Base-by-base conservation (phyloP, 1,140 invertebrate genomes). In the Homalodisca vitripennis region DNA sequence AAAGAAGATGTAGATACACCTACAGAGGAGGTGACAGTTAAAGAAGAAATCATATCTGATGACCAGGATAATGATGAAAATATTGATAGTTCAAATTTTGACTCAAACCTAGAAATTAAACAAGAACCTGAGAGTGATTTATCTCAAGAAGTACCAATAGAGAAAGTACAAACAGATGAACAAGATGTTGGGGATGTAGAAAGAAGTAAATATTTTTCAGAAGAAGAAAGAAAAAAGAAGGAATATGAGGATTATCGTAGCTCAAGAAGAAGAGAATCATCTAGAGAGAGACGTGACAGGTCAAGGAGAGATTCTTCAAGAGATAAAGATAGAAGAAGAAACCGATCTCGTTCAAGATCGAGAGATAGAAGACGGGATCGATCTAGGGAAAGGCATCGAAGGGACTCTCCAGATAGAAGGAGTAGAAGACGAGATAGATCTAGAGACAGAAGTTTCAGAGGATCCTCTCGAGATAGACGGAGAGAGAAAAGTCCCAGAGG, bases 71-170 rank as follows among this genome's bases (percentile, higher is more conserved):
- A 46, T 26, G 47, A 64, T 41, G 32, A 64, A 32, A 64, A 64
- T 34, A 41, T 64, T 66, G 63, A 41, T 46, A 47, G 41, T 66
- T 66, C 41, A 30, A 66, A 64, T 64, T 46, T 64, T 46, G 62
- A 10, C 34, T 31, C 34, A 17, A 24, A 64, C 20, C 12, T 46
- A 3, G 10, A 17, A 3, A 64, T 64, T 17, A 64, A 46, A 47
- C 20, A 66, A 66, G 32, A 60, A 60, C 55, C 55, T 27, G 24
- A 60, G 55, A 60, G 55, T 30, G 55, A 60, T 27, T n/a, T 47
- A 2, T 46, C 63, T 47, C 32, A 46, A 47, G 63, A 47, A 26
- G 32, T 14, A 27, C 6, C 2, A 27, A 31, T 31, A 30, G 41
- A 66, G 2, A 46, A 47, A 47, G 24, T 66, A 30, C 62, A 12